Percentiles rank a stretch among this genome's conserved stretches.
phyloP scores from a whole-genome alignment of 2,113 vertebrate species.

The Antennarius striatus region DNA sequence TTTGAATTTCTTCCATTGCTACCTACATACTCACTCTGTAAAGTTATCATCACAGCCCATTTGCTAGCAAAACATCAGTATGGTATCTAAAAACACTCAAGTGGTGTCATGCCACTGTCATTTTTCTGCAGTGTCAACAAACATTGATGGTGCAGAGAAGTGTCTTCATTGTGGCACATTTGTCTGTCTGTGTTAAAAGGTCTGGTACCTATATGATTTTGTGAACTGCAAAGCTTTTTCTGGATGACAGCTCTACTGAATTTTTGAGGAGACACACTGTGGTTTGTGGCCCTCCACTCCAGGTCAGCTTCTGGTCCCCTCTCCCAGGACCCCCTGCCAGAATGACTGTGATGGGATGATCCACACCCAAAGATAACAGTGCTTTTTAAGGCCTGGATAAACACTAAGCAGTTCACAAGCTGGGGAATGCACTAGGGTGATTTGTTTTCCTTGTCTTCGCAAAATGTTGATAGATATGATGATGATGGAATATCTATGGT shows the following conservation, averaged over 20 bases:
- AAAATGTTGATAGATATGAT: constrained; percentile 54
- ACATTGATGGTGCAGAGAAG: no score
- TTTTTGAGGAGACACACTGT: constrained; percentile 23
- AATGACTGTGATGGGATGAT: constrained; percentile 46
- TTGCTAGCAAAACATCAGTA: no score
- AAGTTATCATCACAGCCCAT: no score
- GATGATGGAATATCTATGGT: constrained; percentile 24
- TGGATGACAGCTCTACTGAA: constrained; percentile 15
- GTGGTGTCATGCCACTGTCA: no score
- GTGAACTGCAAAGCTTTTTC: constrained; percentile 34
- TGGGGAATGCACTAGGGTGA: constrained; percentile 43
- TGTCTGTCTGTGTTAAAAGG: no score
- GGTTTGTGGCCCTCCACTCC: constrained; percentile 46
- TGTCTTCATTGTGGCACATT: no score
- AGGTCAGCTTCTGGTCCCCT: constrained; percentile 66
- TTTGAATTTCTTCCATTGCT: no score
- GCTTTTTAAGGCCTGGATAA: constrained; percentile 66
- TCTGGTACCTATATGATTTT: constrained; percentile 7
- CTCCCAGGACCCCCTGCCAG: constrained; percentile 69
- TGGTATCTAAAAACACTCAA: no score
- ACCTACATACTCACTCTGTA: no score
- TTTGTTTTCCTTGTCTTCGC: constrained; percentile 48
- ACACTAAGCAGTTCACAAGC: constrained; percentile 46
- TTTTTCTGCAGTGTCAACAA: no score
- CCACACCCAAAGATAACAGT: constrained; percentile 71